phyloP scores from a whole-genome alignment of 2,797 vertebrate species.

The Neosilurus mollespiculum region DNA sequence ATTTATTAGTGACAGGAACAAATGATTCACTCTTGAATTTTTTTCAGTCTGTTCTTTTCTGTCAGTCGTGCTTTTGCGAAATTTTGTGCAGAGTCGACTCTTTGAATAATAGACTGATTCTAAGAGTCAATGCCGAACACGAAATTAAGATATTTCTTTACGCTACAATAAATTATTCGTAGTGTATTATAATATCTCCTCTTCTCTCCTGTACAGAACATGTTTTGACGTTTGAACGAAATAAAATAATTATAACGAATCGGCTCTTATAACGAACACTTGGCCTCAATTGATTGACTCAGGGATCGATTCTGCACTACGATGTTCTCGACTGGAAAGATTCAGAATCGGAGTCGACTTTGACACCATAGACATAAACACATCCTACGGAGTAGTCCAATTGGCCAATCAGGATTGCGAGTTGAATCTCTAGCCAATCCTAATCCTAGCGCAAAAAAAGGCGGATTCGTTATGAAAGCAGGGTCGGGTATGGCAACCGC shows the following conservation, averaged over 20 bases:
- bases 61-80: background rate
- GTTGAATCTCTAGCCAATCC: slow-evolving; percentile 1
- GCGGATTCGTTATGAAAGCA: background rate
- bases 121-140: background rate
- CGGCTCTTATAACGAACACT: background rate
- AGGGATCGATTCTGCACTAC: background rate
- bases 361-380: too few species aligned
- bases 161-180: background rate
- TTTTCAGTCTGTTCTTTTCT: background rate
- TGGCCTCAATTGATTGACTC: background rate
- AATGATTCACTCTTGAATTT: background rate
- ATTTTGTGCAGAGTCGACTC: background rate
- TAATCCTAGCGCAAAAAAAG: background rate
- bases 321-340: background rate
- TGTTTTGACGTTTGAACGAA: background rate
- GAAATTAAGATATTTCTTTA: background rate
- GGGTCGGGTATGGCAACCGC: slow-evolving; percentile 15
- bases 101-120: background rate
- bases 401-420: slow-evolving; percentile 5
- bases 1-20: background rate
- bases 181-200: background rate
- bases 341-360: background rate
- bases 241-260: background rate
- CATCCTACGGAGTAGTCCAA: background rate
- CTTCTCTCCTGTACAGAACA: background rate